These are phyloP conservation scores for Hirtodrosophila trivittata DNA, from an alignment of 2,888 invertebrate species.

Conservation along the genomic window DNA sequence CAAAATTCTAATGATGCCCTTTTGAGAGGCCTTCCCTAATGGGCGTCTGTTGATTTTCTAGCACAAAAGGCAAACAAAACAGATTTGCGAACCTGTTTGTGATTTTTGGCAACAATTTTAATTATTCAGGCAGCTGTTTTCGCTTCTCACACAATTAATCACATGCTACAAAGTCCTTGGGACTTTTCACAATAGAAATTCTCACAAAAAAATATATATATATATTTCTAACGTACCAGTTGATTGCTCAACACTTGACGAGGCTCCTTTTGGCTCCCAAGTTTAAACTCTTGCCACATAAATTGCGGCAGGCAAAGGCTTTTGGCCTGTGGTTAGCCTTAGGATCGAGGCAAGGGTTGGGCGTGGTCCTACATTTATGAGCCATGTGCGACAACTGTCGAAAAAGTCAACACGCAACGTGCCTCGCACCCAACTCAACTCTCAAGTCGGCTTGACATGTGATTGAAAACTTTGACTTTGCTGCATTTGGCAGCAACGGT, in stretches of 20 bases:
- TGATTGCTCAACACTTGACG: slow-evolving; percentile 53
- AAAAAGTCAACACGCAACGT: slow-evolving; percentile 62
- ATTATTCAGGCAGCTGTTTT: slow-evolving; percentile 72
- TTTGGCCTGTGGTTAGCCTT: slow-evolving; percentile 59
- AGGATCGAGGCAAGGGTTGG: not conserved
- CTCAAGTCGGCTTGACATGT: slow-evolving; percentile 72
- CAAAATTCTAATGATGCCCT: slow-evolving; percentile 62
- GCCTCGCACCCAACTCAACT: slow-evolving; percentile 58
- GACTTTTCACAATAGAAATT: slow-evolving; percentile 8
- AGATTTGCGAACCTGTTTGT: slow-evolving; percentile 47
- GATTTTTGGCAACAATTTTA: slow-evolving; percentile 68
- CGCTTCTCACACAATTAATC: slow-evolving; percentile 61
- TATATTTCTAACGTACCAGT: no score
- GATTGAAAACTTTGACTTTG: slow-evolving; percentile 80
- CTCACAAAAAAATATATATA: not conserved
- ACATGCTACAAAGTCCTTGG: slow-evolving; percentile 48
- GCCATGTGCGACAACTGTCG: slow-evolving; percentile 76
- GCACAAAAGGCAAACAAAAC: slow-evolving; percentile 40
- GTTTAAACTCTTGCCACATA: slow-evolving; percentile 28
- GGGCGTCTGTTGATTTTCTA: slow-evolving; percentile 44
- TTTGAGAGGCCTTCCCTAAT: slow-evolving; percentile 20
- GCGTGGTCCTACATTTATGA: slow-evolving; percentile 69
- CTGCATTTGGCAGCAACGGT: slow-evolving; percentile 61
- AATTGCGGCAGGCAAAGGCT: slow-evolving; percentile 66
- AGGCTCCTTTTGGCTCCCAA: slow-evolving; percentile 8